phyloP scores from a whole-genome alignment of 2,797 vertebrate species.

The Thalassophryne amazonica region DNA sequence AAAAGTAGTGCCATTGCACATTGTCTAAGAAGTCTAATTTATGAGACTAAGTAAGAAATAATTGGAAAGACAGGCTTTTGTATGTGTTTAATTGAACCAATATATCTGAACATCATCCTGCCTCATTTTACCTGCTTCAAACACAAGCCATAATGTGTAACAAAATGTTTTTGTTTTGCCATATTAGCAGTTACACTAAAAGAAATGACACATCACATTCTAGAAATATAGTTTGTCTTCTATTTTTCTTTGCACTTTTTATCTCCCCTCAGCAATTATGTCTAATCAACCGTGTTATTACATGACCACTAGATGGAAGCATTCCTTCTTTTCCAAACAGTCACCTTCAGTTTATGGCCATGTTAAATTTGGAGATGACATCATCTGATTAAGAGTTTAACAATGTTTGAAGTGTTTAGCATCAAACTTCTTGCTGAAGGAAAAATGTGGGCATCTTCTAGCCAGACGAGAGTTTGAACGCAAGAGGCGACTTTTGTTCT shows the following conservation, averaged over 20 bases:
- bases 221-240: not conserved
- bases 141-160: not conserved
- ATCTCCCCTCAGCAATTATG: not conserved
- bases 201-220: not conserved
- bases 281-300: slow-evolving; percentile 23
- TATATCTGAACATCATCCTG: slow-evolving; percentile 14
- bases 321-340: slow-evolving; percentile 14
- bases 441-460: no score
- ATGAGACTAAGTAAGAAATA: slow-evolving; percentile 12
- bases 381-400: slow-evolving; percentile 42
- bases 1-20: slow-evolving; percentile 2
- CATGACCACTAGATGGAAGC: slow-evolving; percentile 73
- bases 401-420: not conserved
- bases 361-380: slow-evolving; percentile 40
- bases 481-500: no score
- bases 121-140: no score
- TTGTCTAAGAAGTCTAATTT: slow-evolving; percentile 23
- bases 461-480: no score
- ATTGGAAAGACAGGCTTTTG: slow-evolving; percentile 25
- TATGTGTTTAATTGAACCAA: slow-evolving; percentile 29
- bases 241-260: not conserved
- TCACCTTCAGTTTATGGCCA: slow-evolving; percentile 10
- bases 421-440: not conserved
- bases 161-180: not conserved
- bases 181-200: not conserved